Conservation (phyloP, 2,888 invertebrate genomes). For the Minunthozetes semirufus region DNA sequence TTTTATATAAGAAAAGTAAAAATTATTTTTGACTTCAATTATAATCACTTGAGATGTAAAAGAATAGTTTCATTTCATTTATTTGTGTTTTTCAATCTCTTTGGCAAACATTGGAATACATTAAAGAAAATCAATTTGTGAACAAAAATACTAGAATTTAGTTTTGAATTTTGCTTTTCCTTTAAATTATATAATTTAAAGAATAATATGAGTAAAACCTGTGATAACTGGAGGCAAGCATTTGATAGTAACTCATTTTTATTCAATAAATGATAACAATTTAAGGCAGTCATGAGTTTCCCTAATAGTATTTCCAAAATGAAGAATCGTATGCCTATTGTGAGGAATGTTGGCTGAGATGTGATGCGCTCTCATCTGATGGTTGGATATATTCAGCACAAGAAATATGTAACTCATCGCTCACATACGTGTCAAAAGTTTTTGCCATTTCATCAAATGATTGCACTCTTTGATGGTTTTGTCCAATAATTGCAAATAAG, state of each 20-base stretch:
- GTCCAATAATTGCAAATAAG: not conserved
- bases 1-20: not conserved
- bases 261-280: not conserved
- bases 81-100: too few relatives aligned
- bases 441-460: conserved; percentile 1
- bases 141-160: too few relatives aligned
- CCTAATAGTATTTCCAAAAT: not conserved
- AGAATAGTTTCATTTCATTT: too few relatives aligned
- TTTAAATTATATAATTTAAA: too few relatives aligned
- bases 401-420: conserved; percentile 6
- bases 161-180: too few relatives aligned
- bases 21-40: too few relatives aligned
- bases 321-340: not conserved
- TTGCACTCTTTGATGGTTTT: not conserved
- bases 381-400: not conserved
- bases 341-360: not conserved
- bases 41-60: too few relatives aligned
- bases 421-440: conserved; percentile 14
- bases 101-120: too few relatives aligned
- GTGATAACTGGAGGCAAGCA: not conserved
- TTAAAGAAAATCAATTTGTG: too few relatives aligned
- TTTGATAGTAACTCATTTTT: not conserved
- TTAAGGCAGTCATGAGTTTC: not conserved
- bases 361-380: not conserved
- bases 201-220: too few relatives aligned